Base-by-base conservation (phyloP, 37 sponge, comb jelly and placozoan species). In the Halichondria panicea region DNA sequence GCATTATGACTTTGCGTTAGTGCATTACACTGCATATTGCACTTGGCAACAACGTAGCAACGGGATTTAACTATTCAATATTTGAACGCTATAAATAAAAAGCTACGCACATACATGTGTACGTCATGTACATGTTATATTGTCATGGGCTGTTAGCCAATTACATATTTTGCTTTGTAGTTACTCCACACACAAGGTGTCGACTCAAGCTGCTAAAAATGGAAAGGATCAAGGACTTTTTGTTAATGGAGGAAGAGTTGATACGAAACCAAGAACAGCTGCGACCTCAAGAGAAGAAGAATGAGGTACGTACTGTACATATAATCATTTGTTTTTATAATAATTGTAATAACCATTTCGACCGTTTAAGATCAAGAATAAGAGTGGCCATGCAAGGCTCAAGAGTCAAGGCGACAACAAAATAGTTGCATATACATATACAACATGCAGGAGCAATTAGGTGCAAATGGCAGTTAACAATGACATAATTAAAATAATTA, bases 171-270 rank as follows among this genome's bases (percentile, higher is more conserved):
- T 24, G 3, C 42, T 3, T 40, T 52, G 32, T 70, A 87, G 95
- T 97, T 31, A 97, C 98, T 3, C 98, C 98, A 15, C 92, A 97
- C 57, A 80, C 95, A 21, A 66, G 93, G 30, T 98, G 99, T 54
- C 88, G 99, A 11, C 68, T 98, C 56, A 68, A 85, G 55, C 60
- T 95, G 59, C 68, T 98, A 9, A 96, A 96, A 65, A 41, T 98
- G 61, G 96, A 98, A 73, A 76, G 99, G 19, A 93, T 98, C 46
- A 93, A 93, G 55, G 99, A 98, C 63, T 98, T 84, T 63, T 68
- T 98, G 35, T 34, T 95, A 50, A 93, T 98, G 96, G 99, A 98
- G 39, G 94, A 93, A 70, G 99, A 98, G 82, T 80, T 98, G 46
- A 98, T 98, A 36, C 88, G 74, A 54, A 98, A 98, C 50, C 93